phyloP scores from a whole-genome alignment of 2,113 vertebrate genomes.

The Brachyhypopomus occidentalis region DNA sequence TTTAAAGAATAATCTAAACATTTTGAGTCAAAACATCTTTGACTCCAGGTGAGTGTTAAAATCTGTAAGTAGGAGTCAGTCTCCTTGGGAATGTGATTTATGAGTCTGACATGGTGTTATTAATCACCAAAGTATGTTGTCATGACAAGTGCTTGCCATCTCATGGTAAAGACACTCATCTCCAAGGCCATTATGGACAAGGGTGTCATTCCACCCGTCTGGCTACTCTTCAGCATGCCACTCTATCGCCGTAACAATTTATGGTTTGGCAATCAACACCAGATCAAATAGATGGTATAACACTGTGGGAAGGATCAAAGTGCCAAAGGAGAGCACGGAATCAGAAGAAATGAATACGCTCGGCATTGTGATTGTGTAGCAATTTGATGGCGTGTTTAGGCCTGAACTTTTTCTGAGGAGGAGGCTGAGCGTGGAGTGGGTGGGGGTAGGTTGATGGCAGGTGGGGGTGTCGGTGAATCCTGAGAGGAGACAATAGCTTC shows the following conservation, averaged over 20 bases:
- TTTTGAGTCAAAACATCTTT: too few species aligned
- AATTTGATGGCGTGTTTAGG: neutral
- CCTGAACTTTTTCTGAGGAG: neutral
- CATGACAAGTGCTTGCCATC: conserved; percentile 1
- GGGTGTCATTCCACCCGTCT: neutral
- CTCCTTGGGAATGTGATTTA: conserved; percentile 14
- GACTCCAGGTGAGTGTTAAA: neutral
- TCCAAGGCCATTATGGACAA: neutral
- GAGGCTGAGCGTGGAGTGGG: neutral
- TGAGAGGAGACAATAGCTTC: conserved; percentile 37
- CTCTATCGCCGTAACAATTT: neutral
- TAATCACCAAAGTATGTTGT: conserved; percentile 24
- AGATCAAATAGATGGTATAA: too few species aligned
- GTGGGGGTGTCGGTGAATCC: neutral
- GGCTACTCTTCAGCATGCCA: neutral
- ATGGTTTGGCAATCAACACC: too few species aligned
- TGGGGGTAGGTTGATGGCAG: neutral
- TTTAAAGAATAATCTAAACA: too few species aligned
- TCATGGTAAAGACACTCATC: conserved; percentile 19
- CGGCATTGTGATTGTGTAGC: neutral
- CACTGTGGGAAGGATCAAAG: too few species aligned
- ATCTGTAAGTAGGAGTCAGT: neutral
- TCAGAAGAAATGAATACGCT: neutral
- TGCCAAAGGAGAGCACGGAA: neutral
- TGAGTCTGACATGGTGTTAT: conserved; percentile 15